Base-by-base conservation (phyloP, 2,797 vertebrate species). In the Rhodeus uyekii region DNA sequence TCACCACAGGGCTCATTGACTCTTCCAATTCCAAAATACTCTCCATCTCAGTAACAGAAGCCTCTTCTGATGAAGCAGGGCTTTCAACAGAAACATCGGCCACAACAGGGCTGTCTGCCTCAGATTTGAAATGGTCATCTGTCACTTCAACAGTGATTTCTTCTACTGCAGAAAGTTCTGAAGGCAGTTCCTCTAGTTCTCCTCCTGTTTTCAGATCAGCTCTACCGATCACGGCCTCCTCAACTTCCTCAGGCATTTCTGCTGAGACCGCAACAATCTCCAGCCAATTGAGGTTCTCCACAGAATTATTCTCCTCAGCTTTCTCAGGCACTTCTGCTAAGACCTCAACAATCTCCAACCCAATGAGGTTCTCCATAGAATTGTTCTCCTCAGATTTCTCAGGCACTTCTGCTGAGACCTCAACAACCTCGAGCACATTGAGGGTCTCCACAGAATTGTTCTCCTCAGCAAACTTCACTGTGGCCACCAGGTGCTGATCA, bases 401-500 rank as follows among this genome's bases (percentile, higher is more conserved):
- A 1, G 16, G 29, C 53, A 7, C 61, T 32, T 53, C 67, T 71
- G 58, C 38, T 48, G 16, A 5, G 61, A 39, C 27, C 12, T 65
- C 73, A 6, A 12, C 81, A 22, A 12, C 8, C 16, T 78, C 60
- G 60, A 74, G 18, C 5, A 36, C 72, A 34, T 76, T 82, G 80
- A 76, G 27, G 61, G 6, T 76, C 27, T 82, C 39, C 19, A 22
- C 4, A n/a, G 18, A 65, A 44, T n/a, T 65, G 14, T 78, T 72
- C 36, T 84, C 80, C 46, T 90, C 88, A 6, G 84, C 76, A n/a
- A 87, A 63, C 38, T 1, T 87, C 73, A 89, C 81, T 32, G 85
- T 78, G 4, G 78, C 36, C 36, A 87, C 79, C 61, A 87, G 48
- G 48, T 72, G 84, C 0, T 50, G 83, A 18, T 93, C 91, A 0